A percentile compares a stretch with the other conserved stretches of the same genome.
Conservation (phyloP, 2,113 vertebrate genomes). For the Etheostoma spectabile region DNA sequence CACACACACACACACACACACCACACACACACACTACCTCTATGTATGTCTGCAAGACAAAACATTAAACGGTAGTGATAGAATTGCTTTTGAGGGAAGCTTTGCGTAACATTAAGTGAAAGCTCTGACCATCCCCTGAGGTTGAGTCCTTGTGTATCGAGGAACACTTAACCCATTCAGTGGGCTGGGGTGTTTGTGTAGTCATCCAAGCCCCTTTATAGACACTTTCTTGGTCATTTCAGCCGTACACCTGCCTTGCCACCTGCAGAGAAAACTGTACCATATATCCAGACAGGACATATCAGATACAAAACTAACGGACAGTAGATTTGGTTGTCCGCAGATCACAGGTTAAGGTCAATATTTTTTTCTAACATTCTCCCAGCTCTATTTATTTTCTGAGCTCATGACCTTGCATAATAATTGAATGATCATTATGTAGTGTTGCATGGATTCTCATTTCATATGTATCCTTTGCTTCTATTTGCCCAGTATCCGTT, state of each 20-base stretch:
- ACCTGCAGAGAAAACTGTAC: not conserved
- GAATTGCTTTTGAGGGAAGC: conserved; percentile 10
- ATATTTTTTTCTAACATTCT: not conserved
- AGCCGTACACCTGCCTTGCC: not conserved
- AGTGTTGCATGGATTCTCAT: not conserved
- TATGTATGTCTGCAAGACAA: conserved; percentile 2
- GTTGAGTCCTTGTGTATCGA: not conserved
- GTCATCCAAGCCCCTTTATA: not conserved
- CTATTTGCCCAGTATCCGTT: not conserved
- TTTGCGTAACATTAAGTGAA: conserved; percentile 11
- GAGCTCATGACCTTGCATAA: not conserved
- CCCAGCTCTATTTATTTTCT: not conserved
- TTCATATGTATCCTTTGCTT: not conserved
- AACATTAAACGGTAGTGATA: conserved; percentile 1
- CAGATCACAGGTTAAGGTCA: not conserved
- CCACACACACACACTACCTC: not conserved
- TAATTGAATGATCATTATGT: not conserved
- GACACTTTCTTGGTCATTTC: not conserved
- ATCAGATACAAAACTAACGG: not conserved
- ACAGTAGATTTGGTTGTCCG: not conserved
- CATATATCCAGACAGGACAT: not conserved
- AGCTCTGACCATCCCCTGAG: conserved; percentile 16
- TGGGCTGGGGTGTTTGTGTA: not conserved
- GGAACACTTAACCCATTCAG: conserved; percentile 2
- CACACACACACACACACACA: not conserved